Evolutionary conservation across 2,888 invertebrate species (phyloP).

Genomic region (Tipula unca): DNA sequence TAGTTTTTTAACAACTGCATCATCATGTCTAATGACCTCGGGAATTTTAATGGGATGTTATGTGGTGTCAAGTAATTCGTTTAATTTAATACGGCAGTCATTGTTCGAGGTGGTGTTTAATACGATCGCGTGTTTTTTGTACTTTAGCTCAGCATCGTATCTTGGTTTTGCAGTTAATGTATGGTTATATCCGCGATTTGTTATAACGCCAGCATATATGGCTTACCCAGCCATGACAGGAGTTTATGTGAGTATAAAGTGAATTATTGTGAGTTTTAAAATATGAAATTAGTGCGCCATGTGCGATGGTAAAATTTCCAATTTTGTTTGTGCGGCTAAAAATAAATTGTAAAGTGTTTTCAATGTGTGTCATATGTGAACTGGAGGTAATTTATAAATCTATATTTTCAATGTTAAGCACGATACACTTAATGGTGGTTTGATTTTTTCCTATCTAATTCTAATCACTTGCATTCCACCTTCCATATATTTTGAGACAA

Average conservation of each 20-base stretch:
- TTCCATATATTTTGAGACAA: no score
- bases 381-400: neutral
- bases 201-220: conserved; percentile 62
- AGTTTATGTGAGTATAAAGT: conserved; percentile 62
- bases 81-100: conserved; percentile 66
- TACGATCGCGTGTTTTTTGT: conserved; percentile 64
- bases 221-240: conserved; percentile 86
- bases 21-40: conserved; percentile 71
- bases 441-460: no score
- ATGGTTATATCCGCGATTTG: conserved; percentile 66
- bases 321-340: neutral
- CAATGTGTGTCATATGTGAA: neutral
- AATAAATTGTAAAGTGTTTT: neutral
- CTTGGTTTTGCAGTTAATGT: conserved; percentile 70
- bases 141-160: conserved; percentile 69
- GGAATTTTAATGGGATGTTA: conserved; percentile 67
- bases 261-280: neutral
- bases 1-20: conserved; percentile 70
- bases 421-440: conserved; percentile 15
- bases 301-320: neutral
- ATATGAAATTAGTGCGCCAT: neutral
- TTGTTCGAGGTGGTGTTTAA: conserved; percentile 77
- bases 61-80: conserved; percentile 67
- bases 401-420: neutral
- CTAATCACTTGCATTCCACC: no score